Percentiles rank a stretch among this genome's conserved stretches.
phyloP scores from a whole-genome alignment of 2,113 vertebrate species.

The Melanerpes formicivorus region DNA sequence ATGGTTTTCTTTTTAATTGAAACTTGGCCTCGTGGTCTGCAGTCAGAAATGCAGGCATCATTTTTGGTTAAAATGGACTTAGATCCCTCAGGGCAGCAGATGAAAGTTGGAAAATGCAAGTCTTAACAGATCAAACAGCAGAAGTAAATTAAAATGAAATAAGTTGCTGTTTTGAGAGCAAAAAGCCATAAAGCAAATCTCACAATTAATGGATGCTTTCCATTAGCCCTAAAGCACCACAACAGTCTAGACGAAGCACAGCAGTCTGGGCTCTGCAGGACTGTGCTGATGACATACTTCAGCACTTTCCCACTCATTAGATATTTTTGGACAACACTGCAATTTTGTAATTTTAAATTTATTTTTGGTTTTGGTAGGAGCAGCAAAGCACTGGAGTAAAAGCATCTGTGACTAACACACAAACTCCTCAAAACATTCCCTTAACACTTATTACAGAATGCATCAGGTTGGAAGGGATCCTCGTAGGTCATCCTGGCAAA shows the following conservation, averaged over 20 bases:
- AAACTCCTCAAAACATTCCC: background rate
- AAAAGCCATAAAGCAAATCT: background rate
- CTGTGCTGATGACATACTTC: background rate
- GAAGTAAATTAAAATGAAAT: conserved; percentile 27
- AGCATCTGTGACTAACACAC: background rate
- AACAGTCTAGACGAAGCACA: background rate
- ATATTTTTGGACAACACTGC: background rate
- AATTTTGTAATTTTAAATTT: background rate
- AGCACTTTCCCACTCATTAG: background rate
- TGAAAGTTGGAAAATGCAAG: background rate
- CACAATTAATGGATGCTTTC: conserved; percentile 3
- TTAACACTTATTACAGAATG: background rate
- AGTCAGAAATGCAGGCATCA: background rate
- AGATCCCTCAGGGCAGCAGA: background rate
- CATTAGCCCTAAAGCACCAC: background rate
- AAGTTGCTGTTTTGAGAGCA: background rate
- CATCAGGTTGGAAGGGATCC: too few relatives aligned
- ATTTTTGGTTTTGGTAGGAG: background rate
- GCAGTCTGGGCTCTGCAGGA: background rate
- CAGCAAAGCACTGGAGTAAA: background rate
- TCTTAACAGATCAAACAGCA: conserved; percentile 16
- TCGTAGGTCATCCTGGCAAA: too few relatives aligned
- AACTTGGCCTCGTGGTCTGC: background rate
- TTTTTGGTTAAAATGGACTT: background rate
- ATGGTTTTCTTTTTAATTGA: background rate